These are phyloP conservation scores for Hydrozoanthus tunicans DNA, from an alignment of 64 coral and sea anemone genomes.

Conservation along the genomic window DNA sequence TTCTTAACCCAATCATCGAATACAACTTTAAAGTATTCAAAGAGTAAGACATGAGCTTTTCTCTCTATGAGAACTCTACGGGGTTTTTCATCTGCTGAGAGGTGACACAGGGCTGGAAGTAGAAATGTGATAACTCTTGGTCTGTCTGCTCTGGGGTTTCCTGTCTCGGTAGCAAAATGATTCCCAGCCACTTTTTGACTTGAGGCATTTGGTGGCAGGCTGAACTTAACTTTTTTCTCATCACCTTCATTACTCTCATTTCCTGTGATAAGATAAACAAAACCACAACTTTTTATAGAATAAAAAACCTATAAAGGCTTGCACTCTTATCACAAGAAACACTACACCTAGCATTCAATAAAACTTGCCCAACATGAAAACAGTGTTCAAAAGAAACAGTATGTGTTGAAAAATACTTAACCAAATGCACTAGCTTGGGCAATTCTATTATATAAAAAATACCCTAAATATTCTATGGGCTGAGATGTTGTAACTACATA, in stretches of 20 bases:
- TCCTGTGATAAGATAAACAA: neutral
- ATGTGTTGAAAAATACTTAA: no score
- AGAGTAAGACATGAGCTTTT: conserved; percentile 49
- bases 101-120: conserved; percentile 83
- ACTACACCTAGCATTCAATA: no score
- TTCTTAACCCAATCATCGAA: conserved; percentile 55
- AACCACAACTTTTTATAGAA: no score
- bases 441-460: no score
- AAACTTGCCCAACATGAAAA: no score
- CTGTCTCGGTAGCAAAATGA: neutral
- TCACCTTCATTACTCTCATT: neutral
- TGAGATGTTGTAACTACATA: no score
- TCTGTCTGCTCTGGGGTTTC: neutral
- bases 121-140: conserved; percentile 68
- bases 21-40: conserved; percentile 59
- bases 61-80: conserved; percentile 79
- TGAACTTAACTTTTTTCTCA: conserved; percentile 17
- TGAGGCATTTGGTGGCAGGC: neutral
- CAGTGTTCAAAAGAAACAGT: no score
- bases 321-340: no score
- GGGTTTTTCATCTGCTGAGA: conserved; percentile 86
- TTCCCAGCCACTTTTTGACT: neutral
- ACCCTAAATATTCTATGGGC: no score
- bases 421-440: no score
- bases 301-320: no score